These are phyloP conservation scores for Indicator indicator DNA, from an alignment of 2,113 vertebrate species.

Conservation along the genomic window DNA sequence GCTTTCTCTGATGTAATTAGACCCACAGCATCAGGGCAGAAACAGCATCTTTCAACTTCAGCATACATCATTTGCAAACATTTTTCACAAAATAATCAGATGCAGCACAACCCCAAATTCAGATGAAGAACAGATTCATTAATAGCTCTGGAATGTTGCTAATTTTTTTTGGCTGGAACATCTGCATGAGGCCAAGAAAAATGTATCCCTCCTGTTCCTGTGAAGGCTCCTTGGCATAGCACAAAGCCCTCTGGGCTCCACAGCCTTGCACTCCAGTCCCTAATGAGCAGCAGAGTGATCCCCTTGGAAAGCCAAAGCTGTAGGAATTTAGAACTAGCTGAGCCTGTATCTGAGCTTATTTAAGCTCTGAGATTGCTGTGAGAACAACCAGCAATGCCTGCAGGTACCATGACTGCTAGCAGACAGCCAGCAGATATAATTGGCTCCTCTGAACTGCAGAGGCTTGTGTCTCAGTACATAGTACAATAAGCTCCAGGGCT, in stretches of 20 bases:
- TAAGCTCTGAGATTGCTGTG: conserved; percentile 48
- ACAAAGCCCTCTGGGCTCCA: conserved; percentile 20
- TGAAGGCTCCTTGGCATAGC: background rate
- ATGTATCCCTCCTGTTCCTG: background rate
- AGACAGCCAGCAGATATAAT: conserved; percentile 21
- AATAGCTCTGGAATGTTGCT: background rate
- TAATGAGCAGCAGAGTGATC: conserved; percentile 27
- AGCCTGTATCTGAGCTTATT: conserved; percentile 35
- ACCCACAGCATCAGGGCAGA: background rate
- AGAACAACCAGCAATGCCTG: conserved; percentile 32
- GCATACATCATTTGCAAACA: background rate
- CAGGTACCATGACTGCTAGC: conserved; percentile 41
- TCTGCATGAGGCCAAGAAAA: background rate
- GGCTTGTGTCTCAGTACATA: background rate
- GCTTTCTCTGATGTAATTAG: background rate
- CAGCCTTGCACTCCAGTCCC: conserved; percentile 5
- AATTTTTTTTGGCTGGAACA: background rate
- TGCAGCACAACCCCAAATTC: background rate
- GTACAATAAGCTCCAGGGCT: background rate
- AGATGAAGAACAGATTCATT: background rate
- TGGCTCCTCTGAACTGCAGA: conserved; percentile 7
- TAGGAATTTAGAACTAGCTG: conserved; percentile 35
- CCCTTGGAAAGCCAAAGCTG: background rate
- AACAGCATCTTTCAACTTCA: background rate
- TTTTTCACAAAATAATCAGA: background rate